Base-by-base conservation (phyloP, 2,888 invertebrate species). In the Tetranychus truncatus region DNA sequence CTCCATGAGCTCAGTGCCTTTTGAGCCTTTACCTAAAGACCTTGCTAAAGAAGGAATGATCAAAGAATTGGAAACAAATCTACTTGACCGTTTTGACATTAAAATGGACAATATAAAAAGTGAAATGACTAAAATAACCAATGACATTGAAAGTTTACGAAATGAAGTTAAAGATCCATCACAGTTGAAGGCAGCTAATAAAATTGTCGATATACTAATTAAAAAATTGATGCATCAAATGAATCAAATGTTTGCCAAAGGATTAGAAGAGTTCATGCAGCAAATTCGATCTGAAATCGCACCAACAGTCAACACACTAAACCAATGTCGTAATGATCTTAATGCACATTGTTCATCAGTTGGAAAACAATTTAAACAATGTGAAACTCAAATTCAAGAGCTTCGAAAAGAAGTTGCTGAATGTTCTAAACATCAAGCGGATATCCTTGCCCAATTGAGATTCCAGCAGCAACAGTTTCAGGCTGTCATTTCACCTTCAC, bases 141-240 rank as follows among this genome's bases (percentile, higher is more conserved):
- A 24, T n/a, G 75, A 75, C 46, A 69, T 75, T 21, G 44, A 18
- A 11, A 55, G 66, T 6, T 44, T 74, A 34, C 71, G 72, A 55
- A 75, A 73, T 44, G 75, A 75, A 20, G 44, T 73, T 73, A 75
- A 75, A 55, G 74, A 45, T 71, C 71, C 74, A 34, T 74, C 67
- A 24, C 67, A 75, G 44, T 34, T 75, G 20, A 45, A 74, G 1
- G 55, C 66, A 44, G 55, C 66, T n/a, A 75, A 73, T 20, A 75
- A 75, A 71, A 75, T 75, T 24, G 71, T 74, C 21, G 74, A 75
- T 71, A 46, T 73, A n/a, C 46, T 75, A 24, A 55, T 75, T n/a
- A 75, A 74, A 44, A 75, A 74, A 66, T 46, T 75, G 18, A 75
- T 75, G 75, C 55, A 74, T 24, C 73, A 75, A 71, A 74, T 75